Evolutionary conservation across 2,888 invertebrate species (phyloP), one percentile per base, ranked within the genome.

Genomic region (Amphiduros pacificus): DNA sequence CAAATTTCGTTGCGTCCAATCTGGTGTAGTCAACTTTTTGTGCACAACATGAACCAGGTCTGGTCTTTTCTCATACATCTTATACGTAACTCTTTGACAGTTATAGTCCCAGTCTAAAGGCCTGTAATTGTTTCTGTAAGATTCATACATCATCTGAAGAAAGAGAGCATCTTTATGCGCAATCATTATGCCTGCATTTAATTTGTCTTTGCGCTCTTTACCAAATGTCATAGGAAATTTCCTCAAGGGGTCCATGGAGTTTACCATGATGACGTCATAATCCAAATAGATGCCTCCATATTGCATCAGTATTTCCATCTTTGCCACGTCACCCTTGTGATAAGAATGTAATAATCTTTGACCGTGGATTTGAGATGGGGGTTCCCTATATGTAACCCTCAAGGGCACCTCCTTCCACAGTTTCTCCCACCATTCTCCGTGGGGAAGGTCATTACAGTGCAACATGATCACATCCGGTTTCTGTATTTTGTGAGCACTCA

Each of bases 361-460:
- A 24, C 48, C 48, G 50, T 58, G 58, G 32, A 58, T 50, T 14
- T 26, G 6, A 1, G 31, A 31, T 0, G 68, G 68, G 2, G 66
- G 55, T 28, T 62, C 55, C 26, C 61, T 40, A 36, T 64, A 54
- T 22, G 55, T 31, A 6, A 68, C 56, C 5, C 26, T 60, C 4
- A 68, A 40, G 2, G 64, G 57, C 32, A 68, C 63, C 9, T 51
- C 27, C 32, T 28, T 50, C 62, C 63, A 55, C 22, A 68, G 50
- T 20, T 55, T 20, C n/a, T 61, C 36, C 71, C 71, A 71, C 71
- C 70, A 71, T 28, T 56, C 20, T 20, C 71, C 71, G 1, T 48
- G 29, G 0, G 71, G 71, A 17, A 66, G 58, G 24, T 63, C 24
- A 49, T 71, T 65, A 55, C 69, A 71, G 36, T 70, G 70, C 22